Percentiles rank a stretch among this genome's conserved stretches.
Evolutionary conservation across 1,140 invertebrate species (phyloP).

Genomic region (Eupristina koningsbergeri): DNA sequence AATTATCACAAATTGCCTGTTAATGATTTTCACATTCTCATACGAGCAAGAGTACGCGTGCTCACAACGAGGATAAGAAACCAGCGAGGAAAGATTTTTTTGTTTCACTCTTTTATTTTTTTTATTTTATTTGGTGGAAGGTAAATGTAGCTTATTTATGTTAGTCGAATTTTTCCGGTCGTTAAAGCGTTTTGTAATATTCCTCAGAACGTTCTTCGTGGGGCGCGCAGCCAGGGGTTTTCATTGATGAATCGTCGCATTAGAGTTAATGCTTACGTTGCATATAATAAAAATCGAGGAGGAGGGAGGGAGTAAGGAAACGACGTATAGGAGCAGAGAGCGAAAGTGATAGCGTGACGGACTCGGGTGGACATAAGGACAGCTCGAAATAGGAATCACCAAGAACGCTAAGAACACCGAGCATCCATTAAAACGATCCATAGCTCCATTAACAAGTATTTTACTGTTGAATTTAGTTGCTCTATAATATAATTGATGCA

Average conservation of each 20-base stretch:
- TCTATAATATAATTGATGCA: background rate
- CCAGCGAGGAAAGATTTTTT: background rate
- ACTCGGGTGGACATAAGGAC: too few relatives aligned
- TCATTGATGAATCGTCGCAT: conserved; percentile 35
- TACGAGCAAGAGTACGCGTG: background rate
- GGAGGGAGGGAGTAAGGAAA: background rate
- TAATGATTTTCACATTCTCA: conserved; percentile 31
- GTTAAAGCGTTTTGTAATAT: conserved; percentile 19
- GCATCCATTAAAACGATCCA: background rate
- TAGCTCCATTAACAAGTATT: conserved; percentile 15
- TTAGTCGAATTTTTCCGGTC: conserved; percentile 38
- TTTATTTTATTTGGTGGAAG: too few relatives aligned
- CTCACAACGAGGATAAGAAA: conserved; percentile 6
- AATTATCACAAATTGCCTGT: conserved; percentile 27
- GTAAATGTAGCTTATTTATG: conserved; percentile 25
- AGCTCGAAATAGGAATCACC: too few relatives aligned
- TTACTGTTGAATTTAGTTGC: background rate
- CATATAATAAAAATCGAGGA: conserved; percentile 25
- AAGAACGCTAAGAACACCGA: background rate
- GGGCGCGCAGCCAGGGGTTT: conserved; percentile 25
- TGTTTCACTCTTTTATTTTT: background rate
- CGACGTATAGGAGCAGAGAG: too few relatives aligned
- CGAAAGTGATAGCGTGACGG: too few relatives aligned
- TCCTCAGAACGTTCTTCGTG: conserved; percentile 16
- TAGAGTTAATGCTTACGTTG: conserved; percentile 33